Conservation (phyloP, 2,797 vertebrate genomes). For the Sphaeramia orbicularis region DNA sequence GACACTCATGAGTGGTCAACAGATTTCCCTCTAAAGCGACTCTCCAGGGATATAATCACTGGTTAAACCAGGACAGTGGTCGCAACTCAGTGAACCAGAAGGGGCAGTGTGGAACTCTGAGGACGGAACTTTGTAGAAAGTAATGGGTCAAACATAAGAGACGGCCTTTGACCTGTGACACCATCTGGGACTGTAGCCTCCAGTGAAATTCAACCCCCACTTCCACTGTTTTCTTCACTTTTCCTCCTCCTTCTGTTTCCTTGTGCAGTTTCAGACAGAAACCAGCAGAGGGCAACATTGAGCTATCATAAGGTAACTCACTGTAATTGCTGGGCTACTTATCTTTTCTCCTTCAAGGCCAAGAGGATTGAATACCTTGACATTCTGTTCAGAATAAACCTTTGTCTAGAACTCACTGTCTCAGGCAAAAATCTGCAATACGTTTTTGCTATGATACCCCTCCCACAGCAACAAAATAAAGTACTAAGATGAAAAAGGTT, state of each 20-base stretch:
- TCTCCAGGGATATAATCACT: slow-evolving; percentile 69
- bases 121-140: slow-evolving; percentile 15
- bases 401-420: background rate
- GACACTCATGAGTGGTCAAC: slow-evolving; percentile 67
- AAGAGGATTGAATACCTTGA: background rate
- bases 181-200: background rate
- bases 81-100: slow-evolving; percentile 35
- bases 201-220: background rate
- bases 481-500: too few relatives aligned
- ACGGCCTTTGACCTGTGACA: slow-evolving; percentile 21
- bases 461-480: too few relatives aligned
- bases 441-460: too few relatives aligned
- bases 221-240: background rate
- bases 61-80: slow-evolving; percentile 46
- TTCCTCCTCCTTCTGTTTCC: background rate
- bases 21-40: slow-evolving; percentile 59
- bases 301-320: background rate
- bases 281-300: slow-evolving; percentile 61
- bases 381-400: background rate
- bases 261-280: background rate
- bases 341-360: background rate
- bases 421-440: background rate
- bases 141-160: slow-evolving; percentile 10
- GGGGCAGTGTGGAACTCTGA: slow-evolving; percentile 27
- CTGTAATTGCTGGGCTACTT: background rate